These are phyloP conservation scores for Tinamus guttatus DNA, from an alignment of 2,113 vertebrate species.

Conservation along the genomic window DNA sequence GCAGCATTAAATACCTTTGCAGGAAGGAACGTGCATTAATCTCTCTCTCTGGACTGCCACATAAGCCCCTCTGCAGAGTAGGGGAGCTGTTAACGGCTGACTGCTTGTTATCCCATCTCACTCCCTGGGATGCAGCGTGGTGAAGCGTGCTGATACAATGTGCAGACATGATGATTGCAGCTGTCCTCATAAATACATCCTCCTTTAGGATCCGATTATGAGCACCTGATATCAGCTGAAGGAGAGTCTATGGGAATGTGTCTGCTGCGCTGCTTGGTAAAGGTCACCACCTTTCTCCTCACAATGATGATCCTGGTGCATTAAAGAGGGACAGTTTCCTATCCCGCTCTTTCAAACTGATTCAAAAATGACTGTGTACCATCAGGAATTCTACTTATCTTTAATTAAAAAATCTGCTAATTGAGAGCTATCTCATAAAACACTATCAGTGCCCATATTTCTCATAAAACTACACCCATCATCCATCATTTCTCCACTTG, in stretches of 20 bases:
- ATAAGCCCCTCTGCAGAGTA: not conserved
- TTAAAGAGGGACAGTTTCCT: constrained; percentile 5
- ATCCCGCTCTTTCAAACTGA: not conserved
- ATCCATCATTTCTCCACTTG: not conserved
- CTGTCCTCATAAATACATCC: not conserved
- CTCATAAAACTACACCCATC: not conserved
- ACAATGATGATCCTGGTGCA: not conserved
- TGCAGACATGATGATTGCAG: not conserved
- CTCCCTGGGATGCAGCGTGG: not conserved
- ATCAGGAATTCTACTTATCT: constrained; percentile 13
- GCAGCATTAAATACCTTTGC: not conserved
- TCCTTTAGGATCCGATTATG: not conserved
- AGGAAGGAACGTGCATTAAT: not conserved
- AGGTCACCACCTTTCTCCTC: not conserved
- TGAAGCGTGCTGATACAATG: not conserved
- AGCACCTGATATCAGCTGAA: not conserved
- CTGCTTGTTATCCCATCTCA: constrained; percentile 2
- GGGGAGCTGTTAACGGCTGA: not conserved
- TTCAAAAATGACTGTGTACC: constrained; percentile 14
- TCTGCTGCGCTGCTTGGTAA: not conserved
- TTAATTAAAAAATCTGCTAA: not conserved
- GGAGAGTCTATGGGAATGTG: not conserved
- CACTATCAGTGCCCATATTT: not conserved
- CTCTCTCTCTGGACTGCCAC: not conserved
- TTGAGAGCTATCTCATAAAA: constrained; percentile 12